Percentiles rank a stretch among this genome's conserved stretches.
These are phyloP conservation scores for Temnothorax rugatulus DNA, from an alignment of 2,888 invertebrate species.

Conservation along the genomic window DNA sequence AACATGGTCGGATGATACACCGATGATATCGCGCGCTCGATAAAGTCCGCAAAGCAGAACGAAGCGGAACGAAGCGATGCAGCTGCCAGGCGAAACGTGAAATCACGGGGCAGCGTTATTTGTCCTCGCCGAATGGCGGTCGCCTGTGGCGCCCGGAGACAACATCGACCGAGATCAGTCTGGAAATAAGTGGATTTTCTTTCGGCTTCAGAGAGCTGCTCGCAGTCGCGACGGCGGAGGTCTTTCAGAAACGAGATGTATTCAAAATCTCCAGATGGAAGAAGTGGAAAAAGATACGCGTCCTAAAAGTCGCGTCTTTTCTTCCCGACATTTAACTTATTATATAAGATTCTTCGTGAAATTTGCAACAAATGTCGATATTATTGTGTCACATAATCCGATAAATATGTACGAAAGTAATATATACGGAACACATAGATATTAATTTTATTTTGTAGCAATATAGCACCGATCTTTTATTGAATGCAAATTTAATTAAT, in stretches of 20 bases:
- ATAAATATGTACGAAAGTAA: background rate
- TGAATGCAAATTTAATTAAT: background rate
- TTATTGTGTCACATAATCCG: too few species aligned
- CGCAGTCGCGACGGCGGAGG: conserved; percentile 22
- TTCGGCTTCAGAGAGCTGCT: conserved; percentile 32
- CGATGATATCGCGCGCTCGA: conserved; percentile 45
- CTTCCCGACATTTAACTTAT: background rate
- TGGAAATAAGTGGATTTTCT: conserved; percentile 57
- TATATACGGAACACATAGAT: background rate
- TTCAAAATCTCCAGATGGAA: conserved; percentile 12
- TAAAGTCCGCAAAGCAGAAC: conserved; percentile 23
- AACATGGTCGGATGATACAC: conserved; percentile 1
- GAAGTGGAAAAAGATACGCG: background rate
- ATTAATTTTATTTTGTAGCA: background rate
- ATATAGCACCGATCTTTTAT: background rate
- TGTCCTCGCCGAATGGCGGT: conserved; percentile 54
- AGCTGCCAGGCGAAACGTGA: conserved; percentile 43
- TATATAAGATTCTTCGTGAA: background rate
- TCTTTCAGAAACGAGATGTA: conserved; percentile 28
- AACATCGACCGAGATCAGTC: conserved; percentile 51
- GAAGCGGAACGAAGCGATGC: conserved; percentile 27
- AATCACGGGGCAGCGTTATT: conserved; percentile 49
- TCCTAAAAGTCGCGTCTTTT: conserved; percentile 11
- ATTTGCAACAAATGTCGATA: background rate
- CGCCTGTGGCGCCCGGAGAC: conserved; percentile 37